phyloP scores from a whole-genome alignment of 2,113 vertebrate species.

The Lasiurus borealis region DNA sequence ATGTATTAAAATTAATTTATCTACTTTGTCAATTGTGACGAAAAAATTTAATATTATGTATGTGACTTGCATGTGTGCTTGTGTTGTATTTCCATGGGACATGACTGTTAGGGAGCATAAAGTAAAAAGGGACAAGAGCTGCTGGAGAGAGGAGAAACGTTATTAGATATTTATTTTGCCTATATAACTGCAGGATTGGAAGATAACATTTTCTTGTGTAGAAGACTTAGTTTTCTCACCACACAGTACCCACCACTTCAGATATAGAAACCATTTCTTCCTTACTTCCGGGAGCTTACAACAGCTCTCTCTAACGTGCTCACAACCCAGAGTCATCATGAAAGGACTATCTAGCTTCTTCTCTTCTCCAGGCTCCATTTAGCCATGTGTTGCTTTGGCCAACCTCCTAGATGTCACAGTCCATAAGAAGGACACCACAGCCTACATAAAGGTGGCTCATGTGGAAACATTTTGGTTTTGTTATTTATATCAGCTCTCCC shows the following conservation, averaged over 20 bases:
- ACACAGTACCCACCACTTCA: background rate
- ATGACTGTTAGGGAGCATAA: background rate
- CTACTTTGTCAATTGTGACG: background rate
- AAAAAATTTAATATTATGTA: background rate
- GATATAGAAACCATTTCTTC: background rate
- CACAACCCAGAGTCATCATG: background rate
- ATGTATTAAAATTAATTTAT: background rate
- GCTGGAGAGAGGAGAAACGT: fast-evolving
- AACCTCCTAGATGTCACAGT: background rate
- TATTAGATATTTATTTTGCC: background rate
- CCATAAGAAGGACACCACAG: background rate
- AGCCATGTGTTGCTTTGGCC: background rate
- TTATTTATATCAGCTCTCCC: background rate
- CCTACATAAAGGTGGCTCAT: background rate
- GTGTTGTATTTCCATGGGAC: background rate
- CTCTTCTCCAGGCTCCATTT: background rate
- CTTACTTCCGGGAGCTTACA: background rate
- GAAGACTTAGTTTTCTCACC: background rate
- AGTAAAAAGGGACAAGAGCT: background rate
- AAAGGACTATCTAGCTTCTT: background rate
- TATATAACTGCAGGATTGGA: background rate
- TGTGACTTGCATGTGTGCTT: background rate
- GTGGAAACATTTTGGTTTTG: background rate
- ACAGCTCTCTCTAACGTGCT: background rate
- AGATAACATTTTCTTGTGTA: background rate